These are phyloP conservation scores for Pollenia angustigena DNA, from an alignment of 2,888 invertebrate genomes.

Conservation along the genomic window DNA sequence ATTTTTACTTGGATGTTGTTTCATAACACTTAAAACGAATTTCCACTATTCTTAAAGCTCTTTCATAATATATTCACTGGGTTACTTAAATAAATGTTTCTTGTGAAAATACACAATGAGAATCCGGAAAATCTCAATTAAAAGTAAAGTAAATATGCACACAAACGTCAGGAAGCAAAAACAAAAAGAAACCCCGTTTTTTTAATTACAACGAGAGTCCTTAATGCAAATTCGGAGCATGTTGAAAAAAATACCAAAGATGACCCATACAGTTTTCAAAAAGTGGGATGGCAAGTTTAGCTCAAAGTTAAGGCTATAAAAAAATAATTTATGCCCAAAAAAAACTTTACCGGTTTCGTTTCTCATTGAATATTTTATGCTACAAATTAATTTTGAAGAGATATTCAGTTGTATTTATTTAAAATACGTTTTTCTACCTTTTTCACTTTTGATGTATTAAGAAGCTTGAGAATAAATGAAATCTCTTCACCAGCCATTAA, in stretches of 20 bases:
- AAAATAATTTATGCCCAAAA: conserved; percentile 58
- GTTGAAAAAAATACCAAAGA: neutral
- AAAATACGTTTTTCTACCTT: neutral
- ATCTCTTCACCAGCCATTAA: neutral
- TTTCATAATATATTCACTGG: neutral
- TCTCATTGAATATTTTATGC: conserved; percentile 7
- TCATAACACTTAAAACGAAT: no score
- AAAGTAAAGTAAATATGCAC: conserved; percentile 40
- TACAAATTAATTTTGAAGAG: conserved; percentile 33
- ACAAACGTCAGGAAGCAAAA: neutral
- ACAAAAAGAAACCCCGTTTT: neutral
- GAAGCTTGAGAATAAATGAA: neutral
- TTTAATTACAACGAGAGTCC: conserved; percentile 37
- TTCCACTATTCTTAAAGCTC: no score
- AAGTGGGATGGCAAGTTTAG: neutral
- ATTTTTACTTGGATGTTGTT: no score
- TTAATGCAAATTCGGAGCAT: conserved; percentile 43
- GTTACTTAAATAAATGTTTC: conserved; percentile 49
- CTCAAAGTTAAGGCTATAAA: conserved; percentile 6
- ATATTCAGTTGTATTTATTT: neutral
- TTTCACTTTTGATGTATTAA: conserved; percentile 5
- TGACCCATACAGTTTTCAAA: neutral
- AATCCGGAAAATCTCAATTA: conserved; percentile 56
- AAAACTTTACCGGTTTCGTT: neutral
- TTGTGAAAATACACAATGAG: conserved; percentile 8